Evolutionary conservation across 1,140 invertebrate species (phyloP), one percentile per base, ranked within the genome.

Genomic region (Gryllus bimaculatus): DNA sequence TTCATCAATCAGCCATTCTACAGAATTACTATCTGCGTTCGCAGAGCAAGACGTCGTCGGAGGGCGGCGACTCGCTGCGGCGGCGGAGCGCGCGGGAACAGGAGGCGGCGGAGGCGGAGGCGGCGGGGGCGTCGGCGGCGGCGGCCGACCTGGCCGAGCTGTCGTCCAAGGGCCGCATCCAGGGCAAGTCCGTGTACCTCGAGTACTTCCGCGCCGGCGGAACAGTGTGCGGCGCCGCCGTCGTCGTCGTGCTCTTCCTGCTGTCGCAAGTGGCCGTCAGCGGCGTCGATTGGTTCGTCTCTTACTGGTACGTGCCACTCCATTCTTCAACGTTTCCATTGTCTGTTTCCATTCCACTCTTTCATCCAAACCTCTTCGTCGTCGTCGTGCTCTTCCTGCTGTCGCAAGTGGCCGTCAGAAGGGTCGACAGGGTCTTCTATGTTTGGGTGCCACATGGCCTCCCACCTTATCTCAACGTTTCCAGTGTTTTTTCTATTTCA

Each of bases 221-320:
- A 8, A 91, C 90, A 5, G 86, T 88, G 39, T 86, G 87, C 26
- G 83, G 89, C 12, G 86, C 94, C 0, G 77, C 87, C 0, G 79
- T 90, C 1, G 87, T 95, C 26, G 76, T 91, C 0, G 73, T 91
- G 0, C 79, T 91, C 0, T 88, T 92, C 82, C 15, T 94, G 0
- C 18, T 93, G 1, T 90, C 93, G 0, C 93, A 95, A 86, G 84
- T 88, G 0, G 84, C 89, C 0, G 93, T 90, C 73, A 93, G 92
- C 80, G 89, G 89, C 1, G 89, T 89, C 8, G 94, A 96, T 83
- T 96, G 91, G 83, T 96, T 94, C 89, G 86, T 95, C 0, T 92
- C 92, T 80, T 92, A 89, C 79, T 96, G 94, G 95, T 78, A 5
- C 5, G 77, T 78, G 5, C 26, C 26, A 39, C 5, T 39, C 26